Evolutionary conservation across 2,888 invertebrate genomes (phyloP), one percentile per base, ranked within the genome.

Genomic region (Diplolepis rosae): DNA sequence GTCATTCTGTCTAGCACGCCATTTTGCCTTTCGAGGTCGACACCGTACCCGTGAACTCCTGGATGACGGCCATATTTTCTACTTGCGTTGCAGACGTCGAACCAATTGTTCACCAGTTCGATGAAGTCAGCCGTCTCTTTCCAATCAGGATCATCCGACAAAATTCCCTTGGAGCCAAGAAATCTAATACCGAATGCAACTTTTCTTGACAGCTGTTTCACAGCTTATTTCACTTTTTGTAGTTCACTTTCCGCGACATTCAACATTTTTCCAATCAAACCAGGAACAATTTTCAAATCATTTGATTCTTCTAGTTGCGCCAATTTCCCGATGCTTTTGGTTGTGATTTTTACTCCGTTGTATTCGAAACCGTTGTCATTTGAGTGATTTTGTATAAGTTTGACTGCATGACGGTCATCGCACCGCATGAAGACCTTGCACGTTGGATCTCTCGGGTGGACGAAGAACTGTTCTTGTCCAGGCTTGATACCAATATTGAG

Each of bases 121-220:
- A n/a, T n/a, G n/a, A n/a, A n/a, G n/a, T 75, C 74, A 75, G 74
- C 74, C 72, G 72, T 69, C 71, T 74, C 72, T 72, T 66, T 67
- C 68, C 50, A 70, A 61, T 32, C 66, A 70, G 70, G 69, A 71
- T 73, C 69, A 71, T 70, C 67, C 69, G 75, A 71, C 72, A 72
- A 71, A 6, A 51, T 9, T 6, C 51, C 51, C 22, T 51, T 51
- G 7, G 51, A 51, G 51, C 51, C 51, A 6, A 51, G n/a, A n/a
- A 51, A 51, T 51, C 51, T 15, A 51, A 51, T 51, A 6, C 9
- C 51, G 22, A 9, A n/a, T 9, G 51, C 51, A 6, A 51, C 51
- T 51, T n/a, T 51, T 51, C 51, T 51, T 6, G 51, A 51, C 18
- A 51, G n/a, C 6, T 18, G n/a, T 51, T 51, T 51, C n/a, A n/a